Evolutionary conservation across 2,113 vertebrate genomes (phyloP).

Genomic region (Oreochromis spilurus): DNA sequence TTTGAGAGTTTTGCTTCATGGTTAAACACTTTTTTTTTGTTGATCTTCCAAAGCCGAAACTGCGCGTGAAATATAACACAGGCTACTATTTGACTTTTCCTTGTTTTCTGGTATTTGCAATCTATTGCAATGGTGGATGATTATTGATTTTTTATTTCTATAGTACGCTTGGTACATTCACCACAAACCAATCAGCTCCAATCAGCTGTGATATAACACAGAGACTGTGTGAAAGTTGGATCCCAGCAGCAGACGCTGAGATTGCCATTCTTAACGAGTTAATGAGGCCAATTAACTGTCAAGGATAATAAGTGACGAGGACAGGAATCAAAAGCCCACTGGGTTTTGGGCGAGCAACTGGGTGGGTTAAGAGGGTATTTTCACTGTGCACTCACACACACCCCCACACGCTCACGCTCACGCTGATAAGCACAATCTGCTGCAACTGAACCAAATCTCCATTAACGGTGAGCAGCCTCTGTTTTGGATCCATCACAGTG

Average conservation of each 20-base stretch:
- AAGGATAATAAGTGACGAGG: neutral
- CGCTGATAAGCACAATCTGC: neutral
- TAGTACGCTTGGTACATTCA: neutral
- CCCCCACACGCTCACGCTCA: neutral
- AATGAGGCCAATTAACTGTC: slow-evolving; percentile 40
- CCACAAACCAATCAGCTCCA: neutral
- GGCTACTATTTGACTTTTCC: neutral
- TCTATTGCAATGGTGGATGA: neutral
- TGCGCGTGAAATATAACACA: fast-evolving
- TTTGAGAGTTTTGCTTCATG: fast-evolving
- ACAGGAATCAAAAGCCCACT: neutral
- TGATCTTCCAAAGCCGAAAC: neutral
- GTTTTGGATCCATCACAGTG: neutral
- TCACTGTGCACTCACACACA: neutral
- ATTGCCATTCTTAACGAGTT: slow-evolving; percentile 5
- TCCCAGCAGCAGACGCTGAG: neutral
- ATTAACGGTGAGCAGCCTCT: neutral
- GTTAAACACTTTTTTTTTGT: neutral
- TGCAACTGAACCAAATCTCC: neutral
- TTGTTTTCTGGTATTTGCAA: neutral
- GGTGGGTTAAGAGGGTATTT: neutral
- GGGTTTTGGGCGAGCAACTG: neutral
- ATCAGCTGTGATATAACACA: neutral
- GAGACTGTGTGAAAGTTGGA: neutral
- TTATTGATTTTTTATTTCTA: neutral